These are phyloP conservation scores for Plutomurus gul DNA, from an alignment of 1,140 invertebrate species.

Conservation along the genomic window DNA sequence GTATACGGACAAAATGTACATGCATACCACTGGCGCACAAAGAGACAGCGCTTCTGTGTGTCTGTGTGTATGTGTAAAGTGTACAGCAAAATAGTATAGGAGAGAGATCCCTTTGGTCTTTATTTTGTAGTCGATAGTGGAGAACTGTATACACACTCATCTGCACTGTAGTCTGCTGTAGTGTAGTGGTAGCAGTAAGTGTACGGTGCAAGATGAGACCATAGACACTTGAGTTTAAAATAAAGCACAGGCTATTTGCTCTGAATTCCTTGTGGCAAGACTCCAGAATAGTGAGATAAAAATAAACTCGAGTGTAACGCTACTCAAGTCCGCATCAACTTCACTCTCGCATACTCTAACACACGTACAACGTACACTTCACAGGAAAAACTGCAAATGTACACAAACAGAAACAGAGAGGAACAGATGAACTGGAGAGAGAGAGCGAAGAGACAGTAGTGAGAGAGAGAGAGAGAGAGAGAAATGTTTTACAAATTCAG, in stretches of 20 bases:
- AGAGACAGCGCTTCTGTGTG: no score
- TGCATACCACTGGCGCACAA: no score
- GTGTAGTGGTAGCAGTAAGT: no score
- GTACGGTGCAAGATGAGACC: background rate
- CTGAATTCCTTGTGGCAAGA: conserved; percentile 26
- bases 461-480: background rate
- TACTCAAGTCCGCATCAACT: conserved; percentile 10
- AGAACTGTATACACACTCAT: no score
- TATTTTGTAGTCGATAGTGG: no score
- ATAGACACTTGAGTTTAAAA: background rate
- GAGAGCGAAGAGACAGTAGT: background rate
- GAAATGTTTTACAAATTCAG: background rate
- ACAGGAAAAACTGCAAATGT: background rate
- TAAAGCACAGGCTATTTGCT: conserved; percentile 30
- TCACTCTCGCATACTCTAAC: background rate
- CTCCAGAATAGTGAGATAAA: conserved; percentile 28
- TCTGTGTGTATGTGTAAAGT: no score
- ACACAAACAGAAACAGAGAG: no score
- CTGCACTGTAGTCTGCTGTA: no score
- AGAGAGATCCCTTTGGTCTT: no score
- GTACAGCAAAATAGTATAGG: no score
- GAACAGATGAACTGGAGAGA: no score
- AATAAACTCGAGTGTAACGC: conserved; percentile 28
- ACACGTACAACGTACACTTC: background rate
- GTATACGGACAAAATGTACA: no score